These are phyloP conservation scores for Pithecia hirsuta DNA, from an alignment of 2,797 vertebrate species.

Conservation along the genomic window DNA sequence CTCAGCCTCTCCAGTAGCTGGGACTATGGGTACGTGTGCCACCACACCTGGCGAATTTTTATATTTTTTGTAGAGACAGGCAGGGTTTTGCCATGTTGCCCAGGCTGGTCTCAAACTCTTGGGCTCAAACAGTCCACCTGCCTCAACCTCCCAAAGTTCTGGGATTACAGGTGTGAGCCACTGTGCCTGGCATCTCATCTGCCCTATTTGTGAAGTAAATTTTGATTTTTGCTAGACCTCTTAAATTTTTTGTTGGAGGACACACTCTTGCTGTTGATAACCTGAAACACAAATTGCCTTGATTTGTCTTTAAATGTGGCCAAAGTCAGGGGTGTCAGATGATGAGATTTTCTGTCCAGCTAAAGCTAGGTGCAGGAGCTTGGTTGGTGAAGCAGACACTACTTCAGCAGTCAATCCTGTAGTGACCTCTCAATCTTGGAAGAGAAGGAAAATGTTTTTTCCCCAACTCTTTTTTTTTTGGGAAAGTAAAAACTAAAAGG, in stretches of 20 bases:
- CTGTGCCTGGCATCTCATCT: background rate
- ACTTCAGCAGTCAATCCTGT: background rate
- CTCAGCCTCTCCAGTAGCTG: background rate
- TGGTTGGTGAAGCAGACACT: background rate
- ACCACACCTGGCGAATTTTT: background rate
- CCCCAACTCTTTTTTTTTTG: background rate
- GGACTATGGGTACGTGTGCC: background rate
- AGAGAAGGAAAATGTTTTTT: constrained; percentile 32
- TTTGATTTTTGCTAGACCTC: background rate
- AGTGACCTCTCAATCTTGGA: constrained; percentile 43
- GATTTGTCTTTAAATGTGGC: constrained; percentile 15
- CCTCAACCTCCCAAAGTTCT: background rate
- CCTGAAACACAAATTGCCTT: background rate
- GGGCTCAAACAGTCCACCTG: background rate
- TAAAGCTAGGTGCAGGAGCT: background rate
- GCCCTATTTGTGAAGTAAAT: background rate
- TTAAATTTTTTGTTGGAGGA: constrained; percentile 16
- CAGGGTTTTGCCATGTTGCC: background rate
- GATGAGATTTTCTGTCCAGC: background rate
- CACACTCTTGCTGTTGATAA: background rate
- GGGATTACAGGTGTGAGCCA: background rate
- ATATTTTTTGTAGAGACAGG: background rate
- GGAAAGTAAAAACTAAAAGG: constrained; percentile 12
- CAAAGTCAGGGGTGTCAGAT: background rate
- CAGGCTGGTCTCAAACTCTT: background rate